These are phyloP conservation scores for Neria commutata DNA, from an alignment of 2,888 invertebrate species.

Conservation along the genomic window DNA sequence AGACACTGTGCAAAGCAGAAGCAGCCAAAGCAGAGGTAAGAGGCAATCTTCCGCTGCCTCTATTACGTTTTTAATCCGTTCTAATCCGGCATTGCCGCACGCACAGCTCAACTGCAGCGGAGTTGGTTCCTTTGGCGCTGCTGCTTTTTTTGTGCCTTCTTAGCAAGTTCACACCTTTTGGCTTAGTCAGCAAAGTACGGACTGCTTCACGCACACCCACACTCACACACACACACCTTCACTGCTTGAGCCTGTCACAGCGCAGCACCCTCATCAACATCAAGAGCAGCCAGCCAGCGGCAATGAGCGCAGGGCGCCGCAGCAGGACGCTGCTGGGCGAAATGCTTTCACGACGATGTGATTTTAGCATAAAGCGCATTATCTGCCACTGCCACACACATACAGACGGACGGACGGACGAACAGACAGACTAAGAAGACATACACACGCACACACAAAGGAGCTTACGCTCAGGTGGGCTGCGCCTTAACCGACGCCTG, in stretches of 20 bases:
- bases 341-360: too few relatives aligned
- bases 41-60: neutral
- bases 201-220: too few relatives aligned
- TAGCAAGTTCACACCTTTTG: conserved; percentile 20
- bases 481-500: too few relatives aligned
- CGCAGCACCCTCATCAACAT: neutral
- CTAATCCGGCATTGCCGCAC: conserved; percentile 20
- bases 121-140: neutral
- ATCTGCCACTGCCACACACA: neutral
- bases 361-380: conserved; percentile 11
- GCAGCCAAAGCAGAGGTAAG: neutral
- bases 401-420: too few relatives aligned
- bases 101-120: neutral
- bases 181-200: conserved; percentile 4
- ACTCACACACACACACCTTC: neutral
- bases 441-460: conserved; percentile 3
- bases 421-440: too few relatives aligned
- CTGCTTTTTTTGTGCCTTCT: conserved; percentile 16
- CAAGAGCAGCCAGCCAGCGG: neutral
- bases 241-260: neutral
- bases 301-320: too few relatives aligned
- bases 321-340: too few relatives aligned
- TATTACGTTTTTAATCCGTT: conserved; percentile 22
- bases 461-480: too few relatives aligned
- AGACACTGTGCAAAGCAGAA: neutral